These are phyloP conservation scores for Priocnemis perturbator DNA, from an alignment of 2,888 invertebrate species.

Conservation along the genomic window DNA sequence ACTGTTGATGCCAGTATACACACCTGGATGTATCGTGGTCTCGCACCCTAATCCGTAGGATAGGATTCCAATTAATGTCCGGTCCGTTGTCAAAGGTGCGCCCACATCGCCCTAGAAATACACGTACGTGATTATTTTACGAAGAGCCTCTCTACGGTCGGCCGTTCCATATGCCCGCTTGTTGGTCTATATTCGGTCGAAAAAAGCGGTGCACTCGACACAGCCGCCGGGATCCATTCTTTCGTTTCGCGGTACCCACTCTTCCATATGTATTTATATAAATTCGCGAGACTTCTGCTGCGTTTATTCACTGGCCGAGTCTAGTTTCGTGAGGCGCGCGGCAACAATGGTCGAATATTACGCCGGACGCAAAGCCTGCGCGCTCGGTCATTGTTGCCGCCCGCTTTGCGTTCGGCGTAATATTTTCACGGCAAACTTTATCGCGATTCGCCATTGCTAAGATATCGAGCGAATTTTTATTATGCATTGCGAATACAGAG, in stretches of 20 bases:
- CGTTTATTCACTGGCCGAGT: no score
- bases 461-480: conserved; percentile 4
- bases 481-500: neutral
- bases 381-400: no score
- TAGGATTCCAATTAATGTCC: conserved; percentile 77
- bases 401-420: neutral
- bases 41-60: conserved; percentile 80
- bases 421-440: neutral
- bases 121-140: neutral
- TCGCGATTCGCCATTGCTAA: neutral
- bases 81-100: conserved; percentile 77
- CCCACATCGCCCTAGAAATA: conserved; percentile 79
- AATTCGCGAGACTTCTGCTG: no score
- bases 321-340: no score
- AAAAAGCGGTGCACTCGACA: neutral
- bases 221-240: no score
- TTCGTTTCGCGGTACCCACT: no score
- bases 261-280: no score
- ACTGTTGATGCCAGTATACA: conserved; percentile 77
- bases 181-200: neutral
- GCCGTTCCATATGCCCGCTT: no score
- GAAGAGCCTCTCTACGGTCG: no score
- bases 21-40: conserved; percentile 77
- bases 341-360: neutral
- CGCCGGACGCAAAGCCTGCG: no score